Evolutionary conservation across 2,113 vertebrate genomes (phyloP).

Genomic region (Oncorhynchus nerka): DNA sequence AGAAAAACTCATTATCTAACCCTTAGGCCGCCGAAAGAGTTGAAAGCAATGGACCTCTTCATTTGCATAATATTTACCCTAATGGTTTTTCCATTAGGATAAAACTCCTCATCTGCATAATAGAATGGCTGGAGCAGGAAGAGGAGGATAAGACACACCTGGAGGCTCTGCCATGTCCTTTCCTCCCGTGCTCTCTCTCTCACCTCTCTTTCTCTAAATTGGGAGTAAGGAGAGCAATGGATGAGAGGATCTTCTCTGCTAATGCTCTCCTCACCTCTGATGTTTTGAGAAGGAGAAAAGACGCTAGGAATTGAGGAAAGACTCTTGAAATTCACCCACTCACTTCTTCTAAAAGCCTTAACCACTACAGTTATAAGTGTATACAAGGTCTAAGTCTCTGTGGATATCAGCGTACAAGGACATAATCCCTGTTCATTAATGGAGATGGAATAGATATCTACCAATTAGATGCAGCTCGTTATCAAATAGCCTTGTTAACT

Average conservation of each 20-base stretch:
- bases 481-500: slow-evolving; percentile 18
- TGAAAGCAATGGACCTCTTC: slow-evolving; percentile 59
- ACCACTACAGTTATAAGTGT: too few species aligned
- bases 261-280: too few species aligned
- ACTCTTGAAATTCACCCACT: too few species aligned
- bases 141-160: slow-evolving; percentile 51
- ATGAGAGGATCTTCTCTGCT: too few species aligned
- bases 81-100: slow-evolving; percentile 77
- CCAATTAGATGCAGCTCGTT: slow-evolving; percentile 16
- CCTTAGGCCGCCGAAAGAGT: slow-evolving; percentile 60
- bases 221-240: too few species aligned
- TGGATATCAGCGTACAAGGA: not conserved
- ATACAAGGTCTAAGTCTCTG: not conserved
- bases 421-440: not conserved
- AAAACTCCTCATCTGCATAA: slow-evolving; percentile 69
- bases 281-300: too few species aligned
- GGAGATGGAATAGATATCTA: not conserved
- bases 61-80: slow-evolving; percentile 76
- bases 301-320: too few species aligned
- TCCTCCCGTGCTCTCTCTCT: too few species aligned
- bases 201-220: too few species aligned
- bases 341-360: too few species aligned
- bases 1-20: slow-evolving; percentile 67
- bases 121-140: slow-evolving; percentile 62
- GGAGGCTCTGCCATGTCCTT: slow-evolving; percentile 19